phyloP scores from a whole-genome alignment of 2,113 vertebrate species.

The Aepyceros melampus region DNA sequence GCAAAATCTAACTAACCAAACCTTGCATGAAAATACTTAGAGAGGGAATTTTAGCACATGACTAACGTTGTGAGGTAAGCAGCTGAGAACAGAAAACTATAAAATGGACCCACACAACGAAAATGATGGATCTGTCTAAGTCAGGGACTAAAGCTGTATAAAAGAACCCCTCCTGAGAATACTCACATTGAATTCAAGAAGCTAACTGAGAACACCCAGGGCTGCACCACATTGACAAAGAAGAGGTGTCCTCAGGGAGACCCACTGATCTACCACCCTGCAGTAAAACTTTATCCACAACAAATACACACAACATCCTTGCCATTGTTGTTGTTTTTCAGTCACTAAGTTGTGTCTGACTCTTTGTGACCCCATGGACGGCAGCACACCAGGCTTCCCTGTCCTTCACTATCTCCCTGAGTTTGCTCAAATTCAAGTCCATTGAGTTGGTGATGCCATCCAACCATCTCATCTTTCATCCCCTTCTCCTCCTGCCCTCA shows the following conservation, averaged over 20 bases:
- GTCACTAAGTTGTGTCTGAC: neutral
- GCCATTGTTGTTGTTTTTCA: neutral
- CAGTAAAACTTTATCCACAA: neutral
- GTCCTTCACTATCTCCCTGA: neutral
- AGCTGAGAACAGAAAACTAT: neutral
- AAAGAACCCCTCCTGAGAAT: neutral
- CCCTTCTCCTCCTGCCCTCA: neutral
- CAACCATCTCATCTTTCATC: neutral
- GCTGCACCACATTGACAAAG: neutral
- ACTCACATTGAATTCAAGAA: neutral
- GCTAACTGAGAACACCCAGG: neutral
- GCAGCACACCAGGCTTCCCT: neutral
- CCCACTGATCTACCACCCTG: accelerated
- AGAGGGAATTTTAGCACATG: neutral
- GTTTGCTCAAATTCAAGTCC: neutral
- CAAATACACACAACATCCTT: neutral
- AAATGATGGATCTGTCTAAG: neutral
- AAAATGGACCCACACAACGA: neutral
- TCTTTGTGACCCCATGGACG: neutral
- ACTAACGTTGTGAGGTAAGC: neutral
- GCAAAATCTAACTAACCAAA: neutral
- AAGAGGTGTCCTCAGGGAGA: neutral
- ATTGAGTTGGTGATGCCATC: neutral
- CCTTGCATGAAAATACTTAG: neutral
- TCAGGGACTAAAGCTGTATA: neutral